A percentile compares a stretch with the other conserved stretches of the same genome.
These are phyloP conservation scores for Seira ritae DNA, from an alignment of 2,888 invertebrate genomes.

Conservation along the genomic window DNA sequence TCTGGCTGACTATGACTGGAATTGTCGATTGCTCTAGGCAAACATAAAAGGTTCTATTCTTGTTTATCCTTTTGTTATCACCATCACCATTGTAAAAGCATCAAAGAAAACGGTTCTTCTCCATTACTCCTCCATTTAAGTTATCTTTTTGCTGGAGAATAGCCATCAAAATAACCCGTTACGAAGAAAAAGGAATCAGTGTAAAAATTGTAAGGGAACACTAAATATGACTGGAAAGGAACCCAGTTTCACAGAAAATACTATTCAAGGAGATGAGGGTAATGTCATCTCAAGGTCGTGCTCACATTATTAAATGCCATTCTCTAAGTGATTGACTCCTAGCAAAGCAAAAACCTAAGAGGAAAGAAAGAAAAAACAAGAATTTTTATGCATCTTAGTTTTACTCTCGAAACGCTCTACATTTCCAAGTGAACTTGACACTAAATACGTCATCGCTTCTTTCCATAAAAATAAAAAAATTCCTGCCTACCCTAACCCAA, in stretches of 20 bases:
- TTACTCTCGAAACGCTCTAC: too few species aligned
- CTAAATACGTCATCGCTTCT: too few species aligned
- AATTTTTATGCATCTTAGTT: too few species aligned
- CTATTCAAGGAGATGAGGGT: conserved; percentile 59
- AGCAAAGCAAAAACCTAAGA: neutral
- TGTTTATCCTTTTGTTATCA: conserved; percentile 3
- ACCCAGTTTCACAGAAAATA: conserved; percentile 29
- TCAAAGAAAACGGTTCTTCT: conserved; percentile 9
- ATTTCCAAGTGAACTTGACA: too few species aligned
- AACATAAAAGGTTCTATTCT: conserved; percentile 1
- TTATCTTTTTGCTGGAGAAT: neutral
- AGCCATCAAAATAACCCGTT: conserved; percentile 54
- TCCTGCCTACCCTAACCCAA: too few species aligned
- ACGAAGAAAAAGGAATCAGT: conserved; percentile 24
- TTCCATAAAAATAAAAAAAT: too few species aligned
- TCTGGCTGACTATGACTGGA: neutral
- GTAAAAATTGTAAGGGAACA: too few species aligned
- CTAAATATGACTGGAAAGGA: neutral
- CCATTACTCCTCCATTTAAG: neutral
- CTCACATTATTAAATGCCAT: conserved; percentile 34
- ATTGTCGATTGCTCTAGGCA: too few species aligned
- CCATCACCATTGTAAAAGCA: neutral
- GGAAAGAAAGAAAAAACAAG: too few species aligned
- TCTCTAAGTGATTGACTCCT: conserved; percentile 40
- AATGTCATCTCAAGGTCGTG: conserved; percentile 62